Evolutionary conservation across 2,113 vertebrate species (phyloP).

Genomic region (Polypterus bichir): DNA sequence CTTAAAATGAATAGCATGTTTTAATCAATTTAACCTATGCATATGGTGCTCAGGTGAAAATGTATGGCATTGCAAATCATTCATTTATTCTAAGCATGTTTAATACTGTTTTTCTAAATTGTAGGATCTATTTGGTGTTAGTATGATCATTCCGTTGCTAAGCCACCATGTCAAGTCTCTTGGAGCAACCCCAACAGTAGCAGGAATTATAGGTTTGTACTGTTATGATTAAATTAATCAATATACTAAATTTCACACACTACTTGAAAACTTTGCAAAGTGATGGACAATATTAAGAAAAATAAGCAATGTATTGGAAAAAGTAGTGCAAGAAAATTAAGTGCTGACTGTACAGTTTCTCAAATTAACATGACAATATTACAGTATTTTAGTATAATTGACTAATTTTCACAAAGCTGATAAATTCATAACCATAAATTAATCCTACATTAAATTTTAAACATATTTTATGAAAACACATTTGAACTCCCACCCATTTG

Average conservation of each 20-base stretch:
- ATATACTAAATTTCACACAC: too few relatives aligned
- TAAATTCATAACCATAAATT: too few relatives aligned
- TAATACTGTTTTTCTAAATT: constrained; percentile 17
- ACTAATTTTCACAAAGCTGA: too few relatives aligned
- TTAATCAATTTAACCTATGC: background rate
- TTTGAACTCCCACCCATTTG: background rate
- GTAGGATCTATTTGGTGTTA: constrained; percentile 92
- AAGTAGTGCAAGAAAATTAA: too few relatives aligned
- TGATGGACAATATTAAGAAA: too few relatives aligned
- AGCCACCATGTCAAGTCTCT: constrained; percentile 79
- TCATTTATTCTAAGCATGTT: background rate
- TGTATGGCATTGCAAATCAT: background rate
- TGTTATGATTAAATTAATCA: background rate
- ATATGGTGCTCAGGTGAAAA: background rate
- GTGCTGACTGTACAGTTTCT: too few relatives aligned
- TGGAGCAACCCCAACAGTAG: constrained; percentile 77
- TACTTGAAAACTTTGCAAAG: too few relatives aligned
- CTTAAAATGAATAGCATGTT: background rate
- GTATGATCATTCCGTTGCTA: constrained; percentile 85
- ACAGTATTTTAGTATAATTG: too few relatives aligned
- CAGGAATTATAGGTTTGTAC: constrained; percentile 76
- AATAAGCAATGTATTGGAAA: too few relatives aligned
- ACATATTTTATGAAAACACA: background rate
- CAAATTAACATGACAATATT: too few relatives aligned
- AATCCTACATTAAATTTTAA: too few relatives aligned